A percentile compares a stretch with the other conserved stretches of the same genome.
Conservation (phyloP, 2,797 vertebrate genomes). For the Xiphorhynchus erythropygius region DNA sequence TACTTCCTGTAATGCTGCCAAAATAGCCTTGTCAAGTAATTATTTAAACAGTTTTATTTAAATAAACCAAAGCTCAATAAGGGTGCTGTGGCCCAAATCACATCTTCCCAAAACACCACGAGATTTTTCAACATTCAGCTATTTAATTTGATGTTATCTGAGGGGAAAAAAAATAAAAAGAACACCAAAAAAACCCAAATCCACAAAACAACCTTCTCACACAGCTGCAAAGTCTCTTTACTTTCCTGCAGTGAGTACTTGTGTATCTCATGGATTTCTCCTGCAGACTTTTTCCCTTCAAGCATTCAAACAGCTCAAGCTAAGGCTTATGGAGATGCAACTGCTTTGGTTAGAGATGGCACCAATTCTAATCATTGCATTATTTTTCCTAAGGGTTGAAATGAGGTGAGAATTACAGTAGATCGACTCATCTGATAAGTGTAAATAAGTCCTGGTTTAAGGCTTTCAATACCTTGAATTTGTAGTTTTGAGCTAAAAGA, state of each 20-base stretch:
- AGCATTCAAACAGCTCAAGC: not conserved
- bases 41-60: not conserved
- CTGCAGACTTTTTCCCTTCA: not conserved
- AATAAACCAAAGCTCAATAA: not conserved
- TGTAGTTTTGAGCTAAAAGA: constrained; percentile 4
- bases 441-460: not conserved
- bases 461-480: not conserved
- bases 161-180: too few relatives aligned
- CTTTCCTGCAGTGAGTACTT: not conserved
- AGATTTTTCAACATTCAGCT: not conserved
- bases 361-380: not conserved
- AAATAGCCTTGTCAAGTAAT: not conserved
- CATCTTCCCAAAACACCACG: not conserved
- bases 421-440: constrained; percentile 3
- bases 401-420: not conserved
- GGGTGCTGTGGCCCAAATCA: not conserved
- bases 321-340: not conserved
- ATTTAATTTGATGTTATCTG: not conserved
- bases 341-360: not conserved
- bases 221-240: not conserved
- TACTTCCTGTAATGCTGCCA: not conserved
- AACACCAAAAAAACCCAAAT: not conserved
- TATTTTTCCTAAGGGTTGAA: constrained; percentile 5
- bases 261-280: not conserved
- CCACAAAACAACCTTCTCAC: not conserved